Evolutionary conservation across 2,113 vertebrate genomes (phyloP), one percentile per base, ranked within the genome.

Genomic region (Urocolius indicus): DNA sequence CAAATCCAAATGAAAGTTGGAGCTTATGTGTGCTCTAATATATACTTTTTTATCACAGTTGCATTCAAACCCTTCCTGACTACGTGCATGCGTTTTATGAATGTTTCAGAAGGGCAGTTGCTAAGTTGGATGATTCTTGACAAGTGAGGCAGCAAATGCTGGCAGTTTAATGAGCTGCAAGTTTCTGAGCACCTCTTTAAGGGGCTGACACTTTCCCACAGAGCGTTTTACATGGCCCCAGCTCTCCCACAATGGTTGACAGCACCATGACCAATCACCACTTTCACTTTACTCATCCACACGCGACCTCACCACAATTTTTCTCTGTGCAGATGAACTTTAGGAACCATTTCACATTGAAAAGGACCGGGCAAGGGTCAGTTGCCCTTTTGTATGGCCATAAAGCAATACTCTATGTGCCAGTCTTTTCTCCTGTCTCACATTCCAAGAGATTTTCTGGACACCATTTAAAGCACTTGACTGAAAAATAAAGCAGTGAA

Each of bases 241-340:
- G 97, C 98, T 96, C 90, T 91, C 91, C 95, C 97, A 99, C 98
- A 99, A 99, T 98, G 98, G 98, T 93, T 88, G 95, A 97, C 98
- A 98, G 98, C 97, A 97, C 99, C 98, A 91, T 99, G 98, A 99
- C 99, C 99, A 99, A 99, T 99, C 92, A 79, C 75, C 97, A 98
- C 98, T 98, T 99, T 99, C 98, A 98, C 98, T 98, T 98, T 98
- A 98, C 98, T 98, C 98, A 98, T 99, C 99, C 99, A 99, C 99
- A 99, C 98, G 98, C 98, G 99, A 99, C 99, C 99, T 98, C 98
- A 97, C 98, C 97, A 98, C 96, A 98, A 99, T 99, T 99, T 99
- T 99, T 99, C 99, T 99, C 99, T 98, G 97, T 97, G 98, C 98
- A 97, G 98, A 99, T 99, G 98, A 99, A 99, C 98, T 99, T 99